Percentiles rank a stretch among this genome's conserved stretches.
phyloP scores from a whole-genome alignment of 2,888 invertebrate species.

The Neoaliturus tenellus region DNA sequence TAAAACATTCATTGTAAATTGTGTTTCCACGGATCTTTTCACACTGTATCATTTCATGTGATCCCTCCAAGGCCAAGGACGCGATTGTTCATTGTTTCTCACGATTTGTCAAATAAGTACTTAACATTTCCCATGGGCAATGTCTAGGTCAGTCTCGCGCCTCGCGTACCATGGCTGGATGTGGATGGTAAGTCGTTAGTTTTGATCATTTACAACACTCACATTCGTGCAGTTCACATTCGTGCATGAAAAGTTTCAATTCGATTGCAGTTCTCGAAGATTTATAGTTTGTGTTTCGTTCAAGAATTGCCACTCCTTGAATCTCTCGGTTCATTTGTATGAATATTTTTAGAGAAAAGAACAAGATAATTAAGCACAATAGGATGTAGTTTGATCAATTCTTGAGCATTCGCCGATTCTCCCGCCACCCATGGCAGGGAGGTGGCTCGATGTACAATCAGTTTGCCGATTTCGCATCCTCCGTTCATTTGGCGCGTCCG shows the following conservation, averaged over 20 bases:
- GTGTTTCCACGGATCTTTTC: background rate
- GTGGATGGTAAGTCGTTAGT: background rate
- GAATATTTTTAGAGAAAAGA: no score
- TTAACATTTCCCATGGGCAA: background rate
- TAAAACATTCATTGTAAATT: background rate
- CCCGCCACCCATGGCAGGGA: no score
- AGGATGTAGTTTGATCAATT: no score
- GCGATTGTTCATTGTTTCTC: background rate
- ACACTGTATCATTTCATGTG: background rate
- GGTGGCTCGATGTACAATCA: background rate
- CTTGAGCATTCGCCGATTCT: no score
- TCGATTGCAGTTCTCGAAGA: no score
- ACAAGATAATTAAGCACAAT: no score
- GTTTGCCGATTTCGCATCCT: background rate
- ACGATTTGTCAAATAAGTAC: background rate
- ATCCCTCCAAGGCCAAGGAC: slow-evolving; percentile 8
- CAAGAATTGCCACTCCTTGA: no score
- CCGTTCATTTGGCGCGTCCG: background rate
- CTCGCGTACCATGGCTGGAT: background rate
- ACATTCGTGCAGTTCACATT: no score
- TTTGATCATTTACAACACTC: background rate
- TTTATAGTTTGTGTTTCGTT: no score
- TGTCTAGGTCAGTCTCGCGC: slow-evolving; percentile 5
- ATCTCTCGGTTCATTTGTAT: no score
- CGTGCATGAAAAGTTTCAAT: no score